Evolutionary conservation across 2,888 invertebrate species (phyloP).

Genomic region (Nysson spinosus): DNA sequence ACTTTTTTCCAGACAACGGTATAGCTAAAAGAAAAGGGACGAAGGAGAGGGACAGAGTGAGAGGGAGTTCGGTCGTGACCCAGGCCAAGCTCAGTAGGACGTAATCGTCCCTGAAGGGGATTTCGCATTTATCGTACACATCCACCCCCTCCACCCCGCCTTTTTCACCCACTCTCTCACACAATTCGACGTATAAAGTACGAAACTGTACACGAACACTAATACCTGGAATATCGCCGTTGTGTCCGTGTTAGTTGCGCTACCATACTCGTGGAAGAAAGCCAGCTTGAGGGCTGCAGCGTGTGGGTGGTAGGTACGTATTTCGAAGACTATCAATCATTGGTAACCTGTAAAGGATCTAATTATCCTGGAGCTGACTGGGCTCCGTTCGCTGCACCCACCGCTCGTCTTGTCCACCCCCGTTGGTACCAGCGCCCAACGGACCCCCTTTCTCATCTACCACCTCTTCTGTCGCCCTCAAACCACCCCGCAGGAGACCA

Average conservation of each 20-base stretch:
- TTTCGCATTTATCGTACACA: constrained; percentile 62
- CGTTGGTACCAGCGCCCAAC: constrained; percentile 36
- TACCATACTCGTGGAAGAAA: constrained; percentile 44
- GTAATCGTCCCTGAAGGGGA: constrained; percentile 63
- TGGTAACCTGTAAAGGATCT: constrained; percentile 67
- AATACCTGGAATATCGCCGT: neutral
- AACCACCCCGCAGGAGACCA: constrained; percentile 42
- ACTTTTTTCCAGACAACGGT: constrained; percentile 44
- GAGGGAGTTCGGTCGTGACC: constrained; percentile 47
- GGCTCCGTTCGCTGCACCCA: constrained; percentile 63
- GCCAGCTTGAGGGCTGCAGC: constrained; percentile 18
- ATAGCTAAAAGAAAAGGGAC: constrained; percentile 22
- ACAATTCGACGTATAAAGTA: constrained; percentile 45
- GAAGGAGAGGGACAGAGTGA: constrained; percentile 3
- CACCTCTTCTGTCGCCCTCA: constrained; percentile 38
- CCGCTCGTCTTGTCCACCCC: constrained; percentile 62
- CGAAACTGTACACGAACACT: constrained; percentile 25
- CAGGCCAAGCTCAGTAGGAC: constrained; percentile 62
- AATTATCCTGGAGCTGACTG: constrained; percentile 67
- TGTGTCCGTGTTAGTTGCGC: neutral
- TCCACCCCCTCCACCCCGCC: constrained; percentile 22
- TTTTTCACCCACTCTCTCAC: constrained; percentile 10
- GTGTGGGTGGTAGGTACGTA: constrained; percentile 51
- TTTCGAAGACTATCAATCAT: constrained; percentile 67
- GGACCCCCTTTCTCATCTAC: constrained; percentile 8